These are phyloP conservation scores for Diphyllodes magnificus DNA, from an alignment of 2,113 vertebrate genomes.

Conservation along the genomic window DNA sequence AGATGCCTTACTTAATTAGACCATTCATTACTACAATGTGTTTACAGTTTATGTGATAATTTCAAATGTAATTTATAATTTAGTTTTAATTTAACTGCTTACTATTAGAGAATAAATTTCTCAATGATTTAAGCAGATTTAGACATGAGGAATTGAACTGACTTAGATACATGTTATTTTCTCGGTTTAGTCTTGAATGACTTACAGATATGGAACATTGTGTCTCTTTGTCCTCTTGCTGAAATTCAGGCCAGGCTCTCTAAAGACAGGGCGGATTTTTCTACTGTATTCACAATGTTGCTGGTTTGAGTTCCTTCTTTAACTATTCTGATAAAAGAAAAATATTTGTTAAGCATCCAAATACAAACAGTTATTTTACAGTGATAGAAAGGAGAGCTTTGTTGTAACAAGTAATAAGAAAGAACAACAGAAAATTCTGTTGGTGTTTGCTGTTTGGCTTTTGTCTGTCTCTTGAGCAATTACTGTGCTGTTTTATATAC, in stretches of 20 bases:
- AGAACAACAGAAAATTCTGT: background rate
- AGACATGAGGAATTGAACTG: background rate
- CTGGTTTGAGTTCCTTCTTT: background rate
- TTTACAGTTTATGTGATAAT: background rate
- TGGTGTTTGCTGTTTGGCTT: background rate
- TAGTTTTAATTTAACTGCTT: background rate
- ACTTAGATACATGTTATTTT: background rate
- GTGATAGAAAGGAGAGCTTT: background rate
- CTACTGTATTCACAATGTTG: background rate
- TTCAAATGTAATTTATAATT: background rate
- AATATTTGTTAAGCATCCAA: background rate
- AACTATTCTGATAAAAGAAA: background rate
- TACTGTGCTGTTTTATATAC: background rate
- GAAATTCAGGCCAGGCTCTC: background rate
- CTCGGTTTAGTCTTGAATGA: background rate
- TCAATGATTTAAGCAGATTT: background rate
- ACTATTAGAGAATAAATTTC: background rate
- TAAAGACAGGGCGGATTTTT: background rate
- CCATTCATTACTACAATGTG: background rate
- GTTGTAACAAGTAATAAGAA: background rate
- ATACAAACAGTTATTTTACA: background rate
- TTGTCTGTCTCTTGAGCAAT: background rate
- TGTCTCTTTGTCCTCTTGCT: background rate
- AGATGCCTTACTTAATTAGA: background rate
- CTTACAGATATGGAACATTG: background rate